These are phyloP conservation scores for Saccopteryx bilineata DNA, from an alignment of 2,113 vertebrate species.

Conservation along the genomic window DNA sequence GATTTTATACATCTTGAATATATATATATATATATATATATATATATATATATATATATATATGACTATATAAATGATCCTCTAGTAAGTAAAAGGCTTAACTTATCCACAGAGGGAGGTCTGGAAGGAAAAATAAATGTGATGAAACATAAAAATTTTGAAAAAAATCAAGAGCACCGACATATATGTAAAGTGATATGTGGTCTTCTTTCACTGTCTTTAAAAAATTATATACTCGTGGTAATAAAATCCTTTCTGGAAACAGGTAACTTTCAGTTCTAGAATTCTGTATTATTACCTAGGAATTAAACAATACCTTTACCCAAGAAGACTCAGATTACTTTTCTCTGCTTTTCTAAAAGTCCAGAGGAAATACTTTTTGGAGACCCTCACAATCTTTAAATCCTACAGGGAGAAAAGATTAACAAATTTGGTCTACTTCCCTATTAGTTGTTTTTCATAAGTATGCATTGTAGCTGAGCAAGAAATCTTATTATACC, in stretches of 20 bases:
- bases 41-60: not conserved
- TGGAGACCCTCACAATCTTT: not conserved
- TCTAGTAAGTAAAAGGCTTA: not conserved
- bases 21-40: not conserved
- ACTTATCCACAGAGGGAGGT: not conserved
- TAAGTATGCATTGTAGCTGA: not conserved
- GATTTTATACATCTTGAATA: not conserved
- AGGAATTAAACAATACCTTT: not conserved
- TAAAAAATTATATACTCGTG: conserved; percentile 1
- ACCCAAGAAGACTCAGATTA: not conserved
- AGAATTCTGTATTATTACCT: not conserved
- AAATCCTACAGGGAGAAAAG: not conserved
- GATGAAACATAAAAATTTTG: not conserved
- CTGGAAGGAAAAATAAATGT: not conserved
- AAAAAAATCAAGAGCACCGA: not conserved
- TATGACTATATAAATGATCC: not conserved
- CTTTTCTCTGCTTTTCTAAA: not conserved
- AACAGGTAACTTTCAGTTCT: not conserved
- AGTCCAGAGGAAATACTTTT: not conserved
- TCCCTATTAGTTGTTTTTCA: not conserved
- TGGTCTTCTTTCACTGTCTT: not conserved
- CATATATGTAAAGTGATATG: not conserved
- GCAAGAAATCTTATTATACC: not conserved
- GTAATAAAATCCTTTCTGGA: conserved; percentile 15
- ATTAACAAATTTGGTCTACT: not conserved